phyloP scores from a whole-genome alignment of 2,888 invertebrate genomes.

The Cantharis rufa region DNA sequence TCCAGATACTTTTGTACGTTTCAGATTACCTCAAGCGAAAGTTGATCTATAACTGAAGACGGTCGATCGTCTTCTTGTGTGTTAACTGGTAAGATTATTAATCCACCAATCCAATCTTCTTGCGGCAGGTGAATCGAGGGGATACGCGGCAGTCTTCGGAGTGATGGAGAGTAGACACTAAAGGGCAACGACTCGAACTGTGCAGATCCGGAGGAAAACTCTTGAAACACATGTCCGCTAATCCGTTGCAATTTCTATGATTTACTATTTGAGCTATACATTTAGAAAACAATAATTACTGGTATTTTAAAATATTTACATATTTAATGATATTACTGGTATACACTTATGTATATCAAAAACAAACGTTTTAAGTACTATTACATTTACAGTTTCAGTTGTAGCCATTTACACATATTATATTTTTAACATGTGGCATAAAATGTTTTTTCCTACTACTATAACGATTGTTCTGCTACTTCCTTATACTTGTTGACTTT shows the following conservation, averaged over 20 bases:
- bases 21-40: constrained; percentile 30
- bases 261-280: background rate
- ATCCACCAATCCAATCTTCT: constrained; percentile 50
- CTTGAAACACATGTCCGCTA: constrained; percentile 33
- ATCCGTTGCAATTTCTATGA: constrained; percentile 17
- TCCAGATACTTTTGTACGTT: constrained; percentile 18
- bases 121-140: constrained; percentile 49
- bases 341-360: background rate
- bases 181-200: constrained; percentile 50
- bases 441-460: constrained; percentile 3
- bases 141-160: constrained; percentile 38
- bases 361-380: background rate
- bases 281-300: background rate
- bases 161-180: constrained; percentile 46
- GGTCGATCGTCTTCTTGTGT: constrained; percentile 36
- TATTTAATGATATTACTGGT: background rate
- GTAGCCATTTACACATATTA: background rate
- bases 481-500: constrained; percentile 23
- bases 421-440: constrained; percentile 11
- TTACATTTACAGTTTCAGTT: background rate
- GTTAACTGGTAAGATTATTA: constrained; percentile 46
- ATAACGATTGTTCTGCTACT: constrained; percentile 23
- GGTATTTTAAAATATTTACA: background rate
- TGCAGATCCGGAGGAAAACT: constrained; percentile 46
- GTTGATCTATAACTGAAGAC: constrained; percentile 44